These are phyloP conservation scores for Xenotilapia longispinis DNA, from an alignment of 2,113 vertebrate genomes.

Conservation along the genomic window DNA sequence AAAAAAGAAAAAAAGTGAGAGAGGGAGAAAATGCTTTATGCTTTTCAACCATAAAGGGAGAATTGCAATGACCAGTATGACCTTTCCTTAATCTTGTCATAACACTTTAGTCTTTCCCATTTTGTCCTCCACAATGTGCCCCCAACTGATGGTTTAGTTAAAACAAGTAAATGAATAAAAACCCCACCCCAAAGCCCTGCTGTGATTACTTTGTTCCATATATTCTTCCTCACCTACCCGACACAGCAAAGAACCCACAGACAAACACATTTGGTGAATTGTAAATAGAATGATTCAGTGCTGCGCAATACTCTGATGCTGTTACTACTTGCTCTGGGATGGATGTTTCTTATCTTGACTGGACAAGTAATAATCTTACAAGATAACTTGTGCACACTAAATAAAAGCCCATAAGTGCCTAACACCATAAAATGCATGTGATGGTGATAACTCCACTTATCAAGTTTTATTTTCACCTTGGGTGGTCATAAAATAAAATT, in stretches of 20 bases:
- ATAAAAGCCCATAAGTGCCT: not conserved
- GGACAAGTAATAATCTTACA: not conserved
- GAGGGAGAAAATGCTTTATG: not conserved
- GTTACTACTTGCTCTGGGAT: not conserved
- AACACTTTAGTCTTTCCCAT: not conserved
- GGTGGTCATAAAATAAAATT: not conserved
- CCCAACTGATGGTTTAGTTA: not conserved
- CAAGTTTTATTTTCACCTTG: not conserved
- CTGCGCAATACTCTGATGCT: not conserved
- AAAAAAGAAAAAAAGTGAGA: not conserved
- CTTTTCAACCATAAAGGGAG: not conserved
- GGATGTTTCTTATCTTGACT: not conserved
- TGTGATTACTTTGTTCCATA: not conserved
- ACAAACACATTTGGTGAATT: not conserved
- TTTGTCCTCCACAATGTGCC: not conserved
- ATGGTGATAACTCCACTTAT: not conserved
- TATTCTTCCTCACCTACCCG: not conserved
- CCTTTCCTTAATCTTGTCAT: not conserved
- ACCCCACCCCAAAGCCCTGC: not conserved
- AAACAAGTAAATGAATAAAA: not conserved
- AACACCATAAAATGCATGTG: not conserved
- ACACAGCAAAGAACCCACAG: not conserved
- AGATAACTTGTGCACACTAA: not conserved
- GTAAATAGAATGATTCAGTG: not conserved
- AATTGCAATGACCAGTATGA: not conserved